phyloP scores from a whole-genome alignment of 2,888 invertebrate species.

The Lepeophtheirus nordmannii region DNA sequence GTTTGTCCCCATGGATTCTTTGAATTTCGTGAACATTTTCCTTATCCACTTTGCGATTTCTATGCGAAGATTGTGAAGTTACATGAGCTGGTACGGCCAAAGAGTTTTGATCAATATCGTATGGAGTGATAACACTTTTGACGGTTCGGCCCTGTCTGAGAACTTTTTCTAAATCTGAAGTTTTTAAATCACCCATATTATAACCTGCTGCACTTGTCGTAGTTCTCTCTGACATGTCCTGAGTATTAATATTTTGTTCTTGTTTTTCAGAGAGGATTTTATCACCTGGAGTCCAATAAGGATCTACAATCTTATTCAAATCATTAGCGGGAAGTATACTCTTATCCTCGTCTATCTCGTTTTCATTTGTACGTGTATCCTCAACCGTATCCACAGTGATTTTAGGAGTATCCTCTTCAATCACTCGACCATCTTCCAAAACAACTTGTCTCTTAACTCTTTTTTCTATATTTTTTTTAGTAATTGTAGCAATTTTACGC shows the following conservation, averaged over 20 bases:
- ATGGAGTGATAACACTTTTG: background rate
- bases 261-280: background rate
- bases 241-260: conserved; percentile 6
- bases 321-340: conserved; percentile 1
- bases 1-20: conserved; percentile 2
- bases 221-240: conserved; percentile 3
- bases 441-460: conserved; percentile 69
- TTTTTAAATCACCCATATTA: conserved; percentile 18
- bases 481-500: conserved; percentile 73
- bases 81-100: background rate
- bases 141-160: conserved; percentile 5
- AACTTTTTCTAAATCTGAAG: conserved; percentile 11
- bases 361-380: conserved; percentile 2
- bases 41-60: conserved; percentile 10
- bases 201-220: conserved; percentile 6
- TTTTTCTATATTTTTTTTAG: conserved; percentile 77
- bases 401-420: conserved; percentile 66
- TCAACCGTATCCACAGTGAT: conserved; percentile 28
- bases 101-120: background rate
- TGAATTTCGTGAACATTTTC: conserved; percentile 14
- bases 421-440: conserved; percentile 72
- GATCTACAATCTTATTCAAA: background rate
- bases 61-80: background rate
- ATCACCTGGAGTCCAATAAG: background rate
- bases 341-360: conserved; percentile 10